phyloP scores from a whole-genome alignment of 2,113 vertebrate genomes.

The Microtus montanus region DNA sequence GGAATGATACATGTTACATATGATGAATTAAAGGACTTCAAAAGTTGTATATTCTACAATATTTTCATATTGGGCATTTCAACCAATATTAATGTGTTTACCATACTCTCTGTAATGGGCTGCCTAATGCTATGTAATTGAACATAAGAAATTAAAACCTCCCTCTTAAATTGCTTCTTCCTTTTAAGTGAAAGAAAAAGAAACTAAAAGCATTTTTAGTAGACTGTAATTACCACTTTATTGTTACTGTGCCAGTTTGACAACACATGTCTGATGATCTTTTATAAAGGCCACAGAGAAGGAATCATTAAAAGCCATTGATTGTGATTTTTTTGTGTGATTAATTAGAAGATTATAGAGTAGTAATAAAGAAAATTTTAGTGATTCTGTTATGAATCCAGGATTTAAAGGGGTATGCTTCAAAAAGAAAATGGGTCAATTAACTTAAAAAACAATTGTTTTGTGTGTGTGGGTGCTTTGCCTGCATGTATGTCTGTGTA shows the following conservation, averaged over 20 bases:
- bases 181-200: slow-evolving; percentile 40
- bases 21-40: neutral
- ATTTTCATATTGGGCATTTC: slow-evolving; percentile 30
- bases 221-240: neutral
- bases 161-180: neutral
- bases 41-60: slow-evolving; percentile 31
- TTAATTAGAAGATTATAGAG: slow-evolving; percentile 1
- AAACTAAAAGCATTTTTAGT: neutral
- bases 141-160: neutral
- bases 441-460: neutral
- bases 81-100: slow-evolving; percentile 16
- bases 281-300: neutral
- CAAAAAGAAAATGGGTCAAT: slow-evolving; percentile 19
- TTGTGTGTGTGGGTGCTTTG: neutral
- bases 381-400: neutral
- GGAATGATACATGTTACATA: neutral
- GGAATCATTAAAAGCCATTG: neutral
- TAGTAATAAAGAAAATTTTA: neutral
- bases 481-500: neutral
- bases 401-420: neutral
- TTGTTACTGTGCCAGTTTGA: slow-evolving; percentile 20
- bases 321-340: slow-evolving; percentile 35
- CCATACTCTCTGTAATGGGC: neutral
- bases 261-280: neutral
- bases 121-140: neutral